phyloP scores from a whole-genome alignment of 2,888 invertebrate species.

The Alitta virens region DNA sequence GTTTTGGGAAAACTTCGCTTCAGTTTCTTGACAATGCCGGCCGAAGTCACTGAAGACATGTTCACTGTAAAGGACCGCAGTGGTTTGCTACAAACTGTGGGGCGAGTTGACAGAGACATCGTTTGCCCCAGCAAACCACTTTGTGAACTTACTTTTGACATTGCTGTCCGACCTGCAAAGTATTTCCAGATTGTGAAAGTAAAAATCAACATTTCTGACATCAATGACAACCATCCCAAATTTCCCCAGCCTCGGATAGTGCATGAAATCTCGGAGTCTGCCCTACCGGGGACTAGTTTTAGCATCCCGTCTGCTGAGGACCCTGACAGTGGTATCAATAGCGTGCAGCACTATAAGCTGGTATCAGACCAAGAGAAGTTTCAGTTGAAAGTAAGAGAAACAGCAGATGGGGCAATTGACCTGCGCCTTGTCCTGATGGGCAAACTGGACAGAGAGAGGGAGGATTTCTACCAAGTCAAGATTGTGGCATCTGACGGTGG shows the following conservation, averaged over 20 bases:
- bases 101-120: constrained; percentile 14
- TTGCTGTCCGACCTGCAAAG: constrained; percentile 11
- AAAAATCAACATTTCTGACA: constrained; percentile 12
- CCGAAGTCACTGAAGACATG: constrained; percentile 15
- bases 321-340: constrained; percentile 18
- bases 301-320: constrained; percentile 14
- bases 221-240: constrained; percentile 18
- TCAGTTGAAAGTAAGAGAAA: constrained; percentile 10
- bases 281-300: constrained; percentile 11
- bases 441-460: constrained; percentile 15
- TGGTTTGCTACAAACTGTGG: constrained; percentile 10
- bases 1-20: constrained; percentile 22
- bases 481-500: constrained; percentile 65
- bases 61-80: constrained; percentile 25
- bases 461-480: constrained; percentile 64
- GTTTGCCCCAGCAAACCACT: constrained; percentile 8
- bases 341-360: constrained; percentile 25
- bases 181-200: constrained; percentile 17
- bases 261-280: constrained; percentile 14
- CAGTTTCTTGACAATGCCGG: constrained; percentile 26
- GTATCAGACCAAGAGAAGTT: constrained; percentile 2
- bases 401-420: constrained; percentile 15
- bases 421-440: constrained; percentile 18
- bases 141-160: constrained; percentile 13
- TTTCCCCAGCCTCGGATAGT: constrained; percentile 12